A percentile compares a stretch with the other conserved stretches of the same genome.
Conservation (phyloP, 2,797 vertebrate genomes). For the Smutsia gigantea region DNA sequence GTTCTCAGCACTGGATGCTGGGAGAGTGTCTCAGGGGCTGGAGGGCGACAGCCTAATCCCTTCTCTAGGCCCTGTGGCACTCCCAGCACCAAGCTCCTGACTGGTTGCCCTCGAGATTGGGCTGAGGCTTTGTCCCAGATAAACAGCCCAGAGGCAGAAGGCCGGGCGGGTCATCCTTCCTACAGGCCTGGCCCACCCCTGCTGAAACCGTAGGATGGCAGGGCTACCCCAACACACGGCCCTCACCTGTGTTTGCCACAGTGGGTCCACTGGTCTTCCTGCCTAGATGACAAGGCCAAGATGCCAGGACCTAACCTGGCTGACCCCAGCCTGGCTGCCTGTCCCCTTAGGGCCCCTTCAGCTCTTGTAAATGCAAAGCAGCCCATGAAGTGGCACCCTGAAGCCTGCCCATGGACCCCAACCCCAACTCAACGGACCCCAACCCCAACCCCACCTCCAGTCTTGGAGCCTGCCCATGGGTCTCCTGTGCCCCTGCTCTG, state of each 20-base stretch:
- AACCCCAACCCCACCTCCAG: too few relatives aligned
- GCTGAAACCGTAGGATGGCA: too few relatives aligned
- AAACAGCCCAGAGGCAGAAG: too few relatives aligned
- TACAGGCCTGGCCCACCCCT: too few relatives aligned
- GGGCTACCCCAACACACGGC: too few relatives aligned
- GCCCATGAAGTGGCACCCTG: too few relatives aligned
- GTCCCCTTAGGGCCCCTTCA: not conserved
- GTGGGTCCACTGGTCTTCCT: not conserved
- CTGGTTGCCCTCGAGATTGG: not conserved
- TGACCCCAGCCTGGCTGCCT: fast-evolving
- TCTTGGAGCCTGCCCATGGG: too few relatives aligned
- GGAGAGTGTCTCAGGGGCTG: slow-evolving; percentile 63
- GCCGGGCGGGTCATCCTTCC: too few relatives aligned
- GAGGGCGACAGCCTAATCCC: slow-evolving; percentile 74
- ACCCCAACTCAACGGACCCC: too few relatives aligned
- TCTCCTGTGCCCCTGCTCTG: too few relatives aligned
- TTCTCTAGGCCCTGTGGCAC: slow-evolving; percentile 46
- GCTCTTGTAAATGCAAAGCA: not conserved
- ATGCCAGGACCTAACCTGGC: not conserved
- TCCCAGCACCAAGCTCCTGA: slow-evolving; percentile 30
- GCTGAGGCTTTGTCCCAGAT: not conserved
- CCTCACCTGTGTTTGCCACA: not conserved
- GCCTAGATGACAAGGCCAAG: not conserved
- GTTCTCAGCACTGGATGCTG: slow-evolving; percentile 74
- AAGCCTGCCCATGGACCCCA: too few relatives aligned